Evolutionary conservation across 2,113 vertebrate genomes (phyloP).

Genomic region (Fulmarus glacialis): DNA sequence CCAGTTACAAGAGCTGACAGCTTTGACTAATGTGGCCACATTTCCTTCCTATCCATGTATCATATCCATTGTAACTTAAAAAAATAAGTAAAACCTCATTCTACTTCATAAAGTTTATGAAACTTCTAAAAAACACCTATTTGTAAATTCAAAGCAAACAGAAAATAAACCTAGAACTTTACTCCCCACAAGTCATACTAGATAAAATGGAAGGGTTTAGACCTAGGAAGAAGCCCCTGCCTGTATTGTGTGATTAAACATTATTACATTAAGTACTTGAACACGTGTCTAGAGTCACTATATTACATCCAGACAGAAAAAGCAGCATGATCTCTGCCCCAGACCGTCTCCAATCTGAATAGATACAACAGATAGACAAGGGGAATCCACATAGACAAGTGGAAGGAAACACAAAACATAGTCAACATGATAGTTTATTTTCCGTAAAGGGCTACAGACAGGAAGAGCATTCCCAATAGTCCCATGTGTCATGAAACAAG

Average conservation of each 20-base stretch:
- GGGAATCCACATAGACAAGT: background rate
- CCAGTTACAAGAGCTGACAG: slow-evolving; percentile 1
- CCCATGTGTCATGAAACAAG: background rate
- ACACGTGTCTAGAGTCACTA: background rate
- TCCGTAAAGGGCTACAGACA: background rate
- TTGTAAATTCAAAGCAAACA: background rate
- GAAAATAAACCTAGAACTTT: background rate
- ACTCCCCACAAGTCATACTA: background rate
- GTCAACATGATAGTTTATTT: background rate
- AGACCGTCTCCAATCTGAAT: background rate
- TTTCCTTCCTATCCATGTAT: background rate
- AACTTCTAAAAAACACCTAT: background rate
- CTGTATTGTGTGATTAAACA: background rate
- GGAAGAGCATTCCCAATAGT: background rate
- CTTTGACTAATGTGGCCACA: background rate
- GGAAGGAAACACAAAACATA: background rate
- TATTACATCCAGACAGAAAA: background rate
- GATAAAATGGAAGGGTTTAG: background rate
- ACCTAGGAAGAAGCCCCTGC: background rate
- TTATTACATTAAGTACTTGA: background rate
- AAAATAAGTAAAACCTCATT: background rate
- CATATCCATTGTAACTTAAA: background rate
- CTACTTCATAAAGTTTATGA: background rate
- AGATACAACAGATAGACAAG: rapidly evolving
- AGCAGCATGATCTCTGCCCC: background rate